Conservation (phyloP, 2,797 vertebrate genomes). For the Muraenolepis orangiensis region DNA sequence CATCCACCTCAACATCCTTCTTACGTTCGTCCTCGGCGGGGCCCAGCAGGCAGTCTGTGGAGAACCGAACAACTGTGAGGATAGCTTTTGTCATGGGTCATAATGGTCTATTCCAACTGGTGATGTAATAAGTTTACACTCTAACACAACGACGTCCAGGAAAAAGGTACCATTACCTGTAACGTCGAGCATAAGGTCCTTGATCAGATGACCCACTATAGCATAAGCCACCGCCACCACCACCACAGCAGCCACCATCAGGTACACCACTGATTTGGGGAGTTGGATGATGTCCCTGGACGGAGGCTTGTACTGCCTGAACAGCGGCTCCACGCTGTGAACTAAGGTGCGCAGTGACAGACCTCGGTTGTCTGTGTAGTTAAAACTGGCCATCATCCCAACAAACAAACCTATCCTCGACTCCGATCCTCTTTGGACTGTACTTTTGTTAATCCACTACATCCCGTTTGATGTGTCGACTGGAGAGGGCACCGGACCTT, state of each 20-base stretch:
- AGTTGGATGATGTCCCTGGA: conserved; percentile 76
- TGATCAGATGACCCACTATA: conserved; percentile 84
- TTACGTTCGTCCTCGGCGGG: conserved; percentile 62
- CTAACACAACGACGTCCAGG: not conserved
- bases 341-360: conserved; percentile 57
- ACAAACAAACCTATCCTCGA: conserved; percentile 16
- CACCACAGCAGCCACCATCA: conserved; percentile 74
- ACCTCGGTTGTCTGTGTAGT: conserved; percentile 50
- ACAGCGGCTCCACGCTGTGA: conserved; percentile 65
- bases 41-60: conserved; percentile 76
- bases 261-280: conserved; percentile 75
- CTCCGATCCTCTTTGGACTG: not conserved
- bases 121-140: not conserved
- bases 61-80: not conserved
- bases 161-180: conserved; percentile 63
- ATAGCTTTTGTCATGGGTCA: not conserved
- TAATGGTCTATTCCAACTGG: not conserved
- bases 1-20: conserved; percentile 45
- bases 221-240: conserved; percentile 80
- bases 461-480: not conserved
- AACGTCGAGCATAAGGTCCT: conserved; percentile 80
- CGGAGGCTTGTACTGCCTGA: conserved; percentile 77
- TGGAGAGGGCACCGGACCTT: not conserved
- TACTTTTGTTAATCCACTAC: conserved; percentile 23
- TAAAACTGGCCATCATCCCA: conserved; percentile 58